Evolutionary conservation across 2,888 invertebrate genomes (phyloP).

Genomic region (Drosophila parthenogenetica): DNA sequence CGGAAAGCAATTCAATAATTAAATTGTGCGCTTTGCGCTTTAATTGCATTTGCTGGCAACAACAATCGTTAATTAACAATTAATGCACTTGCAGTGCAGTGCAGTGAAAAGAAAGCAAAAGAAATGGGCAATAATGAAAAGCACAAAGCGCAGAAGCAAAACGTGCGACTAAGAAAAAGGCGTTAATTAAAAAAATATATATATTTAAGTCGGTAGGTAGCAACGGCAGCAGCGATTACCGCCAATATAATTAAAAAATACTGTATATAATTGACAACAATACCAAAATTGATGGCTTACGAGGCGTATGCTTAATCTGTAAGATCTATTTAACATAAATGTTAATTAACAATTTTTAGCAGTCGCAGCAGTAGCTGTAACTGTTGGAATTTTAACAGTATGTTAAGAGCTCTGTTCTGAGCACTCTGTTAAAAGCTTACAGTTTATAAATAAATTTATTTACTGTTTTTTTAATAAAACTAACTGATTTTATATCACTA

Average conservation of each 20-base stretch:
- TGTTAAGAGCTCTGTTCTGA: neutral
- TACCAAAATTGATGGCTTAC: neutral
- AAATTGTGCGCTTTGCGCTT: conserved; percentile 58
- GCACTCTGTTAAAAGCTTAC: neutral
- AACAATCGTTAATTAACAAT: conserved; percentile 71
- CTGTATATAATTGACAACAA: conserved; percentile 10
- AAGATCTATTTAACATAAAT: neutral
- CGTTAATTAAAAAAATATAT: conserved; percentile 75
- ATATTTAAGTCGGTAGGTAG: conserved; percentile 32
- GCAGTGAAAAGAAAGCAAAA: conserved; percentile 39
- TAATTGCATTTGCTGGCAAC: conserved; percentile 58
- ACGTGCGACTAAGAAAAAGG: conserved; percentile 62
- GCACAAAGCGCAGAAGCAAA: conserved; percentile 30
- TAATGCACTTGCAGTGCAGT: conserved; percentile 50
- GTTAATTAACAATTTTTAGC: neutral
- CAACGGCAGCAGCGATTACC: conserved; percentile 33
- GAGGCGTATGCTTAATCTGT: conserved; percentile 23
- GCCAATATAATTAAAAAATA: conserved; percentile 35
- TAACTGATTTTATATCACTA: too few species aligned
- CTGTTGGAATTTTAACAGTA: neutral
- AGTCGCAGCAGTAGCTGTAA: neutral
- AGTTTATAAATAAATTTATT: too few species aligned
- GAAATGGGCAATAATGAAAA: conserved; percentile 20
- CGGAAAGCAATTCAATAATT: conserved; percentile 53
- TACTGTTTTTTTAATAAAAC: too few species aligned